Evolutionary conservation across 1,140 invertebrate species (phyloP), one percentile per base, ranked within the genome.

Genomic region (Tribolium madens): DNA sequence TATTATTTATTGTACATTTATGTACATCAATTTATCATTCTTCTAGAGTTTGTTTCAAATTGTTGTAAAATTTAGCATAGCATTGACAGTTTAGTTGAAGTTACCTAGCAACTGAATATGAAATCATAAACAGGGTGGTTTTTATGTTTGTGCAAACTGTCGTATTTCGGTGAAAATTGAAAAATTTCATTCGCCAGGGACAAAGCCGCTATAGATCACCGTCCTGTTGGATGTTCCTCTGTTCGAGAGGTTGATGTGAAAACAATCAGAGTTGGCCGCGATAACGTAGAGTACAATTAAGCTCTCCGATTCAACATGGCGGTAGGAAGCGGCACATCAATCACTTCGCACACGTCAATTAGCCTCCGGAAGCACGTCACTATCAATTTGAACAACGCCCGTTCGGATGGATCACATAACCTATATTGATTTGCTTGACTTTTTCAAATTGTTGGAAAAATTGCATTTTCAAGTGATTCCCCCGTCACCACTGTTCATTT

Each of bases 321-420:
- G 82, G 73, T 81, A 83, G 84, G 84, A 85, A 82, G 79, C 75
- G 74, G 33, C 73, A 81, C 84, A 85, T 85, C 84, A 85, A 85
- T 85, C 84, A 85, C 84, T 79, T 83, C 81, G 83, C 83, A 83
- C 84, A 84, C 84, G 84, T 85, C 84, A 85, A 85, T 85, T 85
- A 85, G 84, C 80, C 68, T 46, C 84, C 84, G 84, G 84, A 85
- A 82, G 73, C 81, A 79, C 84, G 84, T 85, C 84, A 85, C 84
- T 84, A 85, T 85, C 84, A 85, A 85, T 85, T 85, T 85, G 81
- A 83, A 78, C 80, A 70, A 76, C 82, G 78, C 73, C 80, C 78
- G 77, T 76, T 79, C 21, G 21, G 21, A 26, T 76, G 81, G 78
- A 82, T 83, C 82, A 79, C 79, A 79, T 77, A 76, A 76, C 82